phyloP scores from a whole-genome alignment of 1,140 invertebrate species.

The Brachionus rubens region DNA sequence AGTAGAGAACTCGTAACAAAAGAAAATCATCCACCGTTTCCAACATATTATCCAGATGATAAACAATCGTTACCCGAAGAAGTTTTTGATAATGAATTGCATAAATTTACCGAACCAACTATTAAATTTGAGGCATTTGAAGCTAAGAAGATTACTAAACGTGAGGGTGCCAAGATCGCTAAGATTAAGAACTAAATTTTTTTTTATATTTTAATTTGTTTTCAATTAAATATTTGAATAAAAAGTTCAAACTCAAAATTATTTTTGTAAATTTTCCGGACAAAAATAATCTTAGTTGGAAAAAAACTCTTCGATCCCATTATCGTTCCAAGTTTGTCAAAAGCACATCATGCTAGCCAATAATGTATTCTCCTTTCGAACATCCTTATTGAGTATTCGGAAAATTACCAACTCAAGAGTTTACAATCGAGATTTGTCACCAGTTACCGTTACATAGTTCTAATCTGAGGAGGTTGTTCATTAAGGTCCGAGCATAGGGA shows the following conservation, averaged over 20 bases:
- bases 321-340: no score
- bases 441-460: no score
- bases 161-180: constrained; percentile 45
- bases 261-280: no score
- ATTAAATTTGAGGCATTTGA: constrained; percentile 60
- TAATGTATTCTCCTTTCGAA: no score
- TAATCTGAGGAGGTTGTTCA: no score
- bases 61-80: constrained; percentile 68
- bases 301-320: no score
- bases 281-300: no score
- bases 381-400: no score
- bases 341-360: no score
- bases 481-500: no score
- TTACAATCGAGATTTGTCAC: no score
- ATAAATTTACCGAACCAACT: constrained; percentile 69
- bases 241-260: constrained; percentile 17
- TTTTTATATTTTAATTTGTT: neutral
- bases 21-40: constrained; percentile 70
- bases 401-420: no score
- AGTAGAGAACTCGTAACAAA: constrained; percentile 50
- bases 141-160: constrained; percentile 43
- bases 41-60: constrained; percentile 69
- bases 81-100: constrained; percentile 69
- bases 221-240: neutral
- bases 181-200: constrained; percentile 37